A percentile compares a stretch with the other conserved stretches of the same genome.
phyloP scores from a whole-genome alignment of 2,797 vertebrate genomes.

The Hafferia zeledoni region DNA sequence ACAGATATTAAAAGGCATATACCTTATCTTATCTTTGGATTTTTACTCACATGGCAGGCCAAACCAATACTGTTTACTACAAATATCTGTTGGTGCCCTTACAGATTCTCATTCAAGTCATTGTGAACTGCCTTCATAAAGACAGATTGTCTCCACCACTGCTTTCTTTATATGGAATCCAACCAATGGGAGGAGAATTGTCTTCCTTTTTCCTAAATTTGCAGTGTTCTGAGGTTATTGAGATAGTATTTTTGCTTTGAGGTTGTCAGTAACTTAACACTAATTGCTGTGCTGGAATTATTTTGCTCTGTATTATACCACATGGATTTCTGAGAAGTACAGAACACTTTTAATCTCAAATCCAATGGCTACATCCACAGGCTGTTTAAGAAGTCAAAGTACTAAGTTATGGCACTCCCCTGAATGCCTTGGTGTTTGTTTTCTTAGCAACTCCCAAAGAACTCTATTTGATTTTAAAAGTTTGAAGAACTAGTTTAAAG shows the following conservation, averaged over 20 bases:
- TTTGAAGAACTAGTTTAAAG: background rate
- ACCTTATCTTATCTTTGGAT: background rate
- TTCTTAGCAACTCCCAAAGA: background rate
- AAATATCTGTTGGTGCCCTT: background rate
- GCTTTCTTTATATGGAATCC: background rate
- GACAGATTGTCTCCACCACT: background rate
- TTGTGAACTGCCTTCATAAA: background rate
- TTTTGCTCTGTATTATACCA: background rate
- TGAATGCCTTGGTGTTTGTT: background rate
- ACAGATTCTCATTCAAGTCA: background rate
- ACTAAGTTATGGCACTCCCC: background rate
- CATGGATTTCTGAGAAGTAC: background rate
- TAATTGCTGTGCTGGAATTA: background rate
- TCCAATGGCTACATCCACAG: background rate
- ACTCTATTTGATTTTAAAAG: background rate
- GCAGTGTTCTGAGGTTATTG: background rate
- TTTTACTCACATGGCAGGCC: background rate
- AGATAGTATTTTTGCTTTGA: background rate
- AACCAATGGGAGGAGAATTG: background rate
- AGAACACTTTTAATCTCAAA: background rate
- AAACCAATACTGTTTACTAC: background rate
- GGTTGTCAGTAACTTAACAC: background rate
- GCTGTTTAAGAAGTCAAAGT: background rate
- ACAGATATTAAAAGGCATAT: background rate
- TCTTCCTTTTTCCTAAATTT: background rate